phyloP scores from a whole-genome alignment of 1,140 invertebrate genomes.

The Heliconius congener region DNA sequence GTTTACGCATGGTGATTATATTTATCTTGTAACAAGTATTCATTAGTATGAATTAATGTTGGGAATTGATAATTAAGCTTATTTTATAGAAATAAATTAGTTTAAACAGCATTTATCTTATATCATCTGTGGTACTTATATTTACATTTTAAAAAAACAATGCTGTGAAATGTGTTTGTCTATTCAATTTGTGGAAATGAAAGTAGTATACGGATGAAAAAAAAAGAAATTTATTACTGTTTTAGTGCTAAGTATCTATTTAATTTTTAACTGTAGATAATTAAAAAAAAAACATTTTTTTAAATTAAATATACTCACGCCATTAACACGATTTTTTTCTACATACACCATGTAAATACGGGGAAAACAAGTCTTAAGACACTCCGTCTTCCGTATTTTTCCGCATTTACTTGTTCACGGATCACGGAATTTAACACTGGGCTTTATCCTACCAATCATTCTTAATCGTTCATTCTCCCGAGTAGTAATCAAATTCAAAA shows the following conservation, averaged over 20 bases:
- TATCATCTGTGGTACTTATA: not conserved
- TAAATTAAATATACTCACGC: too few species aligned
- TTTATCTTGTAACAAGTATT: conserved; percentile 25
- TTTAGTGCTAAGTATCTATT: not conserved
- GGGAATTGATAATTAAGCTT: conserved; percentile 15
- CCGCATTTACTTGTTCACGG: too few species aligned
- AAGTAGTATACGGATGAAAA: not conserved
- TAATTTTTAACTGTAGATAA: not conserved
- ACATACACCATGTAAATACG: too few species aligned
- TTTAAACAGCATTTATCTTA: not conserved
- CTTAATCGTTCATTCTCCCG: too few species aligned
- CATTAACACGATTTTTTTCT: too few species aligned
- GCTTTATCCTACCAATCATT: too few species aligned
- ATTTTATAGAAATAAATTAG: conserved; percentile 11
- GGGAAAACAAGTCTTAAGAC: too few species aligned
- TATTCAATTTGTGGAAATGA: conserved; percentile 1
- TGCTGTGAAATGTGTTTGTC: conserved; percentile 4
- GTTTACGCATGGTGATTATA: conserved; percentile 1
- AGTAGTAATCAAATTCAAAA: too few species aligned
- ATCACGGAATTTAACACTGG: too few species aligned
- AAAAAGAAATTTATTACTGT: not conserved
- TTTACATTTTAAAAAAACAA: conserved; percentile 4
- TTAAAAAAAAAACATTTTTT: not conserved
- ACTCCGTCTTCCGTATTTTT: too few species aligned
- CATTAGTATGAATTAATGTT: conserved; percentile 20